Conservation (phyloP, 2,113 vertebrate genomes). For the Peromyscus leucopus region DNA sequence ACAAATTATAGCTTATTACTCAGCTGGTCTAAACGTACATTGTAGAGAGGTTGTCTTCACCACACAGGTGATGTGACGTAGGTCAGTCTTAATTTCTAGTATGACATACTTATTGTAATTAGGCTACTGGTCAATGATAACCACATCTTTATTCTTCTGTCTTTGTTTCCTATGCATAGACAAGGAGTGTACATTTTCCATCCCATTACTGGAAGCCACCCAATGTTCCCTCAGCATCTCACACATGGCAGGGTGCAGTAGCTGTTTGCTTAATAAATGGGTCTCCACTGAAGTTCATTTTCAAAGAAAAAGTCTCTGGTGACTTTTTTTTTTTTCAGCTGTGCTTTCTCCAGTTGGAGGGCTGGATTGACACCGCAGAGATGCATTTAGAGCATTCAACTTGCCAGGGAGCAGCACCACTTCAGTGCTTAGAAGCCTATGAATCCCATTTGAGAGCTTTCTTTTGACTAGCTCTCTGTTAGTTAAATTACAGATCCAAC, state of each 20-base stretch:
- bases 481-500: conserved; percentile 26
- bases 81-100: neutral
- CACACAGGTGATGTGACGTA: neutral
- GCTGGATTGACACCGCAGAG: neutral
- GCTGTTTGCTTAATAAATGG: neutral
- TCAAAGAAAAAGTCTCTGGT: neutral
- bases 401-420: neutral
- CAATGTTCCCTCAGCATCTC: neutral
- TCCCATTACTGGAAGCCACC: neutral
- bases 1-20: neutral
- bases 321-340: neutral
- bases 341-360: conserved; percentile 18
- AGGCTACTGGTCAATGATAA: neutral
- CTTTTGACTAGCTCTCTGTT: conserved; percentile 20
- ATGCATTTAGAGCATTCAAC: conserved; percentile 18
- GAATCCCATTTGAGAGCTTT: conserved; percentile 1
- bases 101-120: neutral
- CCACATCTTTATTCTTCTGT: neutral
- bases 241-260: neutral
- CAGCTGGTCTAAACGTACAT: neutral
- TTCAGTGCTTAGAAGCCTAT: conserved; percentile 27
- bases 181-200: neutral
- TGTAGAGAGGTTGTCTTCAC: neutral
- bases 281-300: conserved; percentile 8
- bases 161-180: neutral